Conservation (phyloP, 1,140 invertebrate species). For the Coptotermes formosanus region DNA sequence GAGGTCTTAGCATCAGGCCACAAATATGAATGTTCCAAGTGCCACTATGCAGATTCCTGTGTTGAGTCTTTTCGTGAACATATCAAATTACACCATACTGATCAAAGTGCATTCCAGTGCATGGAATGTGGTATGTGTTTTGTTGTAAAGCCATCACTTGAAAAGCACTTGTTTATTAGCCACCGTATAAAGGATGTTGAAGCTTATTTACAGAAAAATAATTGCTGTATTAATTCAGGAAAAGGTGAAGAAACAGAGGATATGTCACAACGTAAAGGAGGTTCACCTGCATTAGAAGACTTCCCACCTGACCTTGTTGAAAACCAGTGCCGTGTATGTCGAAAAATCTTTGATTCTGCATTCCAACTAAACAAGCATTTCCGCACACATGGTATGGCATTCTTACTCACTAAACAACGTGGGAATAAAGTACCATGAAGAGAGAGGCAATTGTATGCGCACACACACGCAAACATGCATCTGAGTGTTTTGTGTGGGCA, state of each 20-base stretch:
- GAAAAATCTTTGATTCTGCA: conserved; percentile 56
- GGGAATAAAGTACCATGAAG: neutral
- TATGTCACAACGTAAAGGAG: conserved; percentile 39
- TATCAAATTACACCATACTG: neutral
- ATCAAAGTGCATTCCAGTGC: conserved; percentile 56
- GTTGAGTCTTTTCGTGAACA: neutral
- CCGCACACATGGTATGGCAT: conserved; percentile 66
- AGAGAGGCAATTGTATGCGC: neutral
- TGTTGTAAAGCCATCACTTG: conserved; percentile 61
- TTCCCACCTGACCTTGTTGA: conserved; percentile 48
- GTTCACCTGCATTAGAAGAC: neutral
- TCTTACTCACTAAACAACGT: conserved; percentile 39
- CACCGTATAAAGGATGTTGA: conserved; percentile 58
- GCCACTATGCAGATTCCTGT: neutral
- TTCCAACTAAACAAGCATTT: conserved; percentile 60
- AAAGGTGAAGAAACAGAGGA: conserved; percentile 49
- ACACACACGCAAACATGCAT: no score
- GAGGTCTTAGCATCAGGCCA: neutral
- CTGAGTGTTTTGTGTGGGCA: no score
- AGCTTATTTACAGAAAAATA: conserved; percentile 56
- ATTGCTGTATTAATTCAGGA: conserved; percentile 49
- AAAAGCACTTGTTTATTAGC: conserved; percentile 61
- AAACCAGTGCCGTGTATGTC: conserved; percentile 66
- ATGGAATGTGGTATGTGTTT: conserved; percentile 68
- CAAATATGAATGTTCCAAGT: conserved; percentile 18